Evolutionary conservation across 1,140 invertebrate species (phyloP).

Genomic region (Coelopa frigida): DNA sequence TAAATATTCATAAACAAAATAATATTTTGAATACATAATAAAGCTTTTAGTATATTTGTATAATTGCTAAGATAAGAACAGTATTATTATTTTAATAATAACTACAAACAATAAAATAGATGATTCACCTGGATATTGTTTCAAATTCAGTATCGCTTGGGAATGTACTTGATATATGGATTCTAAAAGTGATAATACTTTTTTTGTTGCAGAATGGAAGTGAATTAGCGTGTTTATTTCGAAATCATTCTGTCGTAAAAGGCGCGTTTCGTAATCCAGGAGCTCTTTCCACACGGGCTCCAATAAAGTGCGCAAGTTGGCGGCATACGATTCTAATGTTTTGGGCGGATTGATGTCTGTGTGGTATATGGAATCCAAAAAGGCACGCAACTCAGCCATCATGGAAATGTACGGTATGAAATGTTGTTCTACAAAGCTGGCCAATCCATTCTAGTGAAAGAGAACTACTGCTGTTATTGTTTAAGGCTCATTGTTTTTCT

Average conservation of each 20-base stretch:
- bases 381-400: slow-evolving; percentile 21
- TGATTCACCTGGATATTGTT: slow-evolving; percentile 19
- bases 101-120: too few species aligned
- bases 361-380: slow-evolving; percentile 18
- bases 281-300: slow-evolving; percentile 21
- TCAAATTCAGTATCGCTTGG: slow-evolving; percentile 5
- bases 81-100: too few species aligned
- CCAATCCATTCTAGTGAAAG: slow-evolving; percentile 9
- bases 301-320: slow-evolving; percentile 23
- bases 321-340: slow-evolving; percentile 23
- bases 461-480: too few species aligned
- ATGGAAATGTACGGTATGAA: slow-evolving; percentile 11
- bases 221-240: slow-evolving; percentile 17
- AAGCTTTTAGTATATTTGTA: too few species aligned
- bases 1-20: too few species aligned
- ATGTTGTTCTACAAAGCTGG: slow-evolving; percentile 9
- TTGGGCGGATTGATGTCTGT: slow-evolving; percentile 8
- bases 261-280: slow-evolving; percentile 18
- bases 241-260: slow-evolving; percentile 13
- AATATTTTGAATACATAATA: too few species aligned
- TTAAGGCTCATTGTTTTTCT: too few species aligned
- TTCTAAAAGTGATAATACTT: slow-evolving; percentile 17
- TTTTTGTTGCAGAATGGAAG: slow-evolving; percentile 14
- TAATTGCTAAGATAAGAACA: too few species aligned
- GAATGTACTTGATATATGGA: slow-evolving; percentile 11